These are phyloP conservation scores for Ormyrus pomaceus DNA, from an alignment of 2,888 invertebrate genomes.

Conservation along the genomic window DNA sequence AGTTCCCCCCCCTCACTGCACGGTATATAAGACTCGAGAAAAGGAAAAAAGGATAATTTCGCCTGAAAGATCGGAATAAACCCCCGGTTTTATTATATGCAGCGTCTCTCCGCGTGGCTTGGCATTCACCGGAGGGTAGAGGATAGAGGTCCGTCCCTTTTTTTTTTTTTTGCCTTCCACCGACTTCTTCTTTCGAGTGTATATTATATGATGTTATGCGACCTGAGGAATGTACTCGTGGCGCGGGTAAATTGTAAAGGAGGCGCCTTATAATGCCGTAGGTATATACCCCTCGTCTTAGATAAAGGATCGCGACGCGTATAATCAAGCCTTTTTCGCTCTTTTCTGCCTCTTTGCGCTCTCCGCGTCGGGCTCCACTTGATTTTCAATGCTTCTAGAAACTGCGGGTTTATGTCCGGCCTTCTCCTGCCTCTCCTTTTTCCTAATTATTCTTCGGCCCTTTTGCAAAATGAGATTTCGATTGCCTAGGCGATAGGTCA, in stretches of 20 bases:
- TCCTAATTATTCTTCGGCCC: background rate
- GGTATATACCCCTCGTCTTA: conserved; percentile 40
- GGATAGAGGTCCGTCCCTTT: background rate
- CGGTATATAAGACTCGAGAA: no score
- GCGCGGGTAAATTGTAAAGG: conserved; percentile 49
- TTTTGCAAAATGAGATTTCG: background rate
- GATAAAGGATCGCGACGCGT: conserved; percentile 53
- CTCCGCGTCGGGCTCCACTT: conserved; percentile 4
- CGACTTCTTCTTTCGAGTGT: conserved; percentile 33
- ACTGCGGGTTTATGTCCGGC: background rate
- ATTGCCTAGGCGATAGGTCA: background rate
- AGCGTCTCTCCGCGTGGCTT: background rate
- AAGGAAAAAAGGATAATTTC: background rate
- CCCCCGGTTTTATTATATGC: conserved; percentile 32
- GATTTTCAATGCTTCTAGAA: conserved; percentile 50
- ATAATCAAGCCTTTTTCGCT: conserved; percentile 45
- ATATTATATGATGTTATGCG: conserved; percentile 54
- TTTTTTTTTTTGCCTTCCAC: conserved; percentile 22
- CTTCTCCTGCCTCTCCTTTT: background rate
- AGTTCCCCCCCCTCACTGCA: no score
- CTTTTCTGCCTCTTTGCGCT: background rate
- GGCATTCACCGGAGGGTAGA: conserved; percentile 32
- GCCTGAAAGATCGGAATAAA: conserved; percentile 9
- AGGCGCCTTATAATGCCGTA: conserved; percentile 52
- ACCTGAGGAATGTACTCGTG: conserved; percentile 50